These are phyloP conservation scores for Diorhabda elongata DNA, from an alignment of 1,140 invertebrate species.

Conservation along the genomic window DNA sequence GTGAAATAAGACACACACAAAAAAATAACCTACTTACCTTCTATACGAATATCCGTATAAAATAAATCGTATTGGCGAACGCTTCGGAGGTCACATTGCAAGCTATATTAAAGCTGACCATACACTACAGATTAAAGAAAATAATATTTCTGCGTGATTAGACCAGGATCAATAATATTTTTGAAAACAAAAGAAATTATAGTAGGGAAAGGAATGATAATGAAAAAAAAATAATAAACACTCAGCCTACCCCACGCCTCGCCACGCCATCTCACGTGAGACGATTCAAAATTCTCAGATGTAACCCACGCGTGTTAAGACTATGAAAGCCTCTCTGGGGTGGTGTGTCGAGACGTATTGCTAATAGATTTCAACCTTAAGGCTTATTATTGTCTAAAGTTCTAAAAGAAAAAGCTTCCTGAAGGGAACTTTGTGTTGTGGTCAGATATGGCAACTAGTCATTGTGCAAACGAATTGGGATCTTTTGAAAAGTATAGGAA, in stretches of 20 bases:
- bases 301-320: too few relatives aligned
- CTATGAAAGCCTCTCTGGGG: background rate
- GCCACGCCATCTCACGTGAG: too few relatives aligned
- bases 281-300: too few relatives aligned
- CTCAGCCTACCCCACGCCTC: too few relatives aligned
- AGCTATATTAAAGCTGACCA: constrained; percentile 13
- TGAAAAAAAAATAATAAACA: background rate
- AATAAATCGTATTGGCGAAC: constrained; percentile 11
- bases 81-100: constrained; percentile 18
- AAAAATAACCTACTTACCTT: constrained; percentile 18
- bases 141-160: background rate
- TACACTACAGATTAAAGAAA: constrained; percentile 1
- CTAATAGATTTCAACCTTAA: background rate
- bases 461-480: too few relatives aligned
- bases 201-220: background rate
- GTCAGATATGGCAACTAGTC: too few relatives aligned
- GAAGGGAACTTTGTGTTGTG: too few relatives aligned
- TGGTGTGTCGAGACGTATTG: background rate
- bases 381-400: background rate
- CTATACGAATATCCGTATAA: constrained; percentile 17
- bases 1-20: background rate
- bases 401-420: background rate
- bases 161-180: background rate
- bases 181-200: background rate
- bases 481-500: too few relatives aligned